Base-by-base conservation (phyloP, 2,888 invertebrate species). In the Chaitophorus viminalis region DNA sequence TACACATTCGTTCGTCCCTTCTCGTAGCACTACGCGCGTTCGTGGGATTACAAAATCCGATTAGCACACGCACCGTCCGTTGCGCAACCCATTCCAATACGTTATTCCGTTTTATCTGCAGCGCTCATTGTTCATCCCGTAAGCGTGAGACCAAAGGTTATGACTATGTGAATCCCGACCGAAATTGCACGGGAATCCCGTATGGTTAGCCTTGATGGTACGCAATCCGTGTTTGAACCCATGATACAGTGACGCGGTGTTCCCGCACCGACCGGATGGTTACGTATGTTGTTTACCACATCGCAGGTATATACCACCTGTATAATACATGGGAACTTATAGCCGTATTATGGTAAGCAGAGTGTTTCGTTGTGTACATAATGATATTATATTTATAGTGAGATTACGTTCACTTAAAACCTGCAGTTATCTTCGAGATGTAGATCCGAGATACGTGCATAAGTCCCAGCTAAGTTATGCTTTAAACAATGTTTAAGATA, bases 121-220 rank as follows among this genome's bases (percentile, higher is more conserved):
- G 17, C 70, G n/a, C 46, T 68, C 46, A 86, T 86, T 79, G 78
- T 87, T 81, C 33, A 54, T 79, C 70, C 60, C 39, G 52, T 52
- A 60, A 70, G 85, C 86, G 87, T 87, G 87, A 31, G 87, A 81
- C 81, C 65, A 46, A 81, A 81, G 81, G 72, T 74, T 46, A 52
- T 54, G 54, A n/a, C 75, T 46, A 81, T 87, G 87, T 87, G 87
- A 87, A 87, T 81, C 81, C 39, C 36, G 54, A 70, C 79, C 87
- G 39, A 86, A 87, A 81, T 81, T 29, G 33, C 87, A 60, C 79
- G 81, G 81, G 87, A 87, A 87, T 81, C 87, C 86, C 74, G n/a
- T 25, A 8, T 21, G 68, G 81, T 79, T 29, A 65, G 31, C 87
- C 87, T 87, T 81, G 87, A 31, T 18, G 54, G 52, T 25, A 21